Percentiles rank a stretch among this genome's conserved stretches.
Conservation (phyloP, 2,113 vertebrate genomes). For the Anser brachyrhynchus region DNA sequence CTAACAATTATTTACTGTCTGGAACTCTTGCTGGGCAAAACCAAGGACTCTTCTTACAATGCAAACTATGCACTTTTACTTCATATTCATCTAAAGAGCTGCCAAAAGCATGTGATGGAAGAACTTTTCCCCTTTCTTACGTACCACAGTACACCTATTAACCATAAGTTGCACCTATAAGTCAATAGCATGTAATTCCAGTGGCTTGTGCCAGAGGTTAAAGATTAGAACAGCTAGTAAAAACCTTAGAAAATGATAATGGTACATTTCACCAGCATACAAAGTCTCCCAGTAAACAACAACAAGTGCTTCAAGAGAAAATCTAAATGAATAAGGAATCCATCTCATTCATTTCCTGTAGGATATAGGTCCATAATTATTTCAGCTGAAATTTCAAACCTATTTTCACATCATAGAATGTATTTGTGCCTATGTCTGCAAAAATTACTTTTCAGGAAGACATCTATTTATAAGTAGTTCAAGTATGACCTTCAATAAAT, state of each 20-base stretch:
- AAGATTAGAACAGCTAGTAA: not conserved
- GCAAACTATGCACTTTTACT: not conserved
- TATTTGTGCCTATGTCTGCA: not conserved
- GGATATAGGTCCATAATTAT: rapidly evolving
- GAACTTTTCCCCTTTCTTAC: not conserved
- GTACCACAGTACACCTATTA: not conserved
- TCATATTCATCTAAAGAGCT: not conserved
- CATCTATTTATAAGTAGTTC: not conserved
- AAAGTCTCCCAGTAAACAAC: not conserved
- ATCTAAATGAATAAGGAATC: not conserved
- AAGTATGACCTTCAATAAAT: not conserved
- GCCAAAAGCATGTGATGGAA: not conserved
- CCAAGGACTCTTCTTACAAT: not conserved
- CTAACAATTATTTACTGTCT: not conserved
- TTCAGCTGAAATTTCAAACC: not conserved
- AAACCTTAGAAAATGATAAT: not conserved
- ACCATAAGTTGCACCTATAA: not conserved
- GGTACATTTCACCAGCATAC: not conserved
- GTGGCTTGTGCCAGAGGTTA: not conserved
- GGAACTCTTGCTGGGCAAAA: not conserved
- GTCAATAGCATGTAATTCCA: not conserved
- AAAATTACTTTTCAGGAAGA: constrained; percentile 28
- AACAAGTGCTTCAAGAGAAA: not conserved
- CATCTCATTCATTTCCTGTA: not conserved
- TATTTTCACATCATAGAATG: not conserved